A percentile compares a stretch with the other conserved stretches of the same genome.
phyloP scores from a whole-genome alignment of 1,140 invertebrate species.

The Camponotus pennsylvanicus region DNA sequence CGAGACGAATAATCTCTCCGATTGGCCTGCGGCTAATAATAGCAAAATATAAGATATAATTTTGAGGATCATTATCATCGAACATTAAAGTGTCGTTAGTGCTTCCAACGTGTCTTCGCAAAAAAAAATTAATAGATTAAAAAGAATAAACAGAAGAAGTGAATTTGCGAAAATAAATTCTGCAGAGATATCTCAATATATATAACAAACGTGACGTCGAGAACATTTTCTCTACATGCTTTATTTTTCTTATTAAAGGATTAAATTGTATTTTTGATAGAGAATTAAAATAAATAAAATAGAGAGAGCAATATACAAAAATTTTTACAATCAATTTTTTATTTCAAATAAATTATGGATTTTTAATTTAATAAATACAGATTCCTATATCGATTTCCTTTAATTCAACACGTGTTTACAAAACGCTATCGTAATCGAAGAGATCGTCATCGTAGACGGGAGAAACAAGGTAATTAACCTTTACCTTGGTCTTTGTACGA shows the following conservation, averaged over 20 bases:
- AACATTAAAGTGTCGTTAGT: neutral
- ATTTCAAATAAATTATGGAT: neutral
- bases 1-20: conserved; percentile 14
- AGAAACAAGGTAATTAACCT: conserved; percentile 56
- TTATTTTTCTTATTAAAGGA: neutral
- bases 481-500: conserved; percentile 58
- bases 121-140: conserved; percentile 9
- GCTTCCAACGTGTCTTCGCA: neutral
- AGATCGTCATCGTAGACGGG: neutral
- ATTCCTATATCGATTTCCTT: neutral
- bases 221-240: neutral
- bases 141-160: neutral
- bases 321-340: neutral
- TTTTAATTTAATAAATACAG: neutral
- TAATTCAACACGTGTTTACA: neutral
- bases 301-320: neutral
- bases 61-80: conserved; percentile 17
- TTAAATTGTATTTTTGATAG: neutral
- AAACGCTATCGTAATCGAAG: neutral
- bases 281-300: neutral
- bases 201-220: neutral
- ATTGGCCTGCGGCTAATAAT: conserved; percentile 22
- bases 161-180: neutral
- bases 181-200: too few relatives aligned
- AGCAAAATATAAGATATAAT: neutral